phyloP scores from a whole-genome alignment of 2,113 vertebrate species.

The Sinocyclocheilus anshuiensis region DNA sequence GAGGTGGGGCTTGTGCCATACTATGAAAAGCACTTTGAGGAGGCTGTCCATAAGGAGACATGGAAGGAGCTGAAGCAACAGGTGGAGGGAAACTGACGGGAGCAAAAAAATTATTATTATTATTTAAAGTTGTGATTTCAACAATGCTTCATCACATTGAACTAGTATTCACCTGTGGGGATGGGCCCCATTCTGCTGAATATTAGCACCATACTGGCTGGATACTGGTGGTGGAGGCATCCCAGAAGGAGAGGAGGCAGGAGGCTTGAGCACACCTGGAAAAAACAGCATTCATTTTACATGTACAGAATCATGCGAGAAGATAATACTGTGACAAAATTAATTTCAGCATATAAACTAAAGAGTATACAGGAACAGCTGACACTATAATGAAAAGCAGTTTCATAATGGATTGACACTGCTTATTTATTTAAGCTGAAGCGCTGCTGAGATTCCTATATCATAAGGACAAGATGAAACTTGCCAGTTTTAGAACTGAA shows the following conservation, averaged over 20 bases:
- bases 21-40: constrained; percentile 71
- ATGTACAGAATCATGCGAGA: background rate
- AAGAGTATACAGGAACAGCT: background rate
- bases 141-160: background rate
- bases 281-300: constrained; percentile 39
- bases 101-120: background rate
- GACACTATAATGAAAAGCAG: background rate
- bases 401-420: background rate
- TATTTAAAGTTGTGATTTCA: background rate
- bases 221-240: constrained; percentile 68
- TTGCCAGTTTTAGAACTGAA: background rate
- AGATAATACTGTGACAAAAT: background rate
- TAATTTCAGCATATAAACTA: background rate
- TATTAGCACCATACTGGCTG: constrained; percentile 70
- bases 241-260: constrained; percentile 69
- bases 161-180: constrained; percentile 76
- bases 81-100: constrained; percentile 65
- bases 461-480: constrained; percentile 30
- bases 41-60: constrained; percentile 68
- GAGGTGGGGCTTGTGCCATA: constrained; percentile 65
- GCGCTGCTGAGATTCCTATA: background rate
- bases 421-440: background rate
- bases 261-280: constrained; percentile 81
- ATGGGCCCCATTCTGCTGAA: constrained; percentile 79
- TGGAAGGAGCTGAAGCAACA: constrained; percentile 49